Evolutionary conservation across 1,140 invertebrate genomes (phyloP).

Genomic region (Drosophila ogumai): DNA sequence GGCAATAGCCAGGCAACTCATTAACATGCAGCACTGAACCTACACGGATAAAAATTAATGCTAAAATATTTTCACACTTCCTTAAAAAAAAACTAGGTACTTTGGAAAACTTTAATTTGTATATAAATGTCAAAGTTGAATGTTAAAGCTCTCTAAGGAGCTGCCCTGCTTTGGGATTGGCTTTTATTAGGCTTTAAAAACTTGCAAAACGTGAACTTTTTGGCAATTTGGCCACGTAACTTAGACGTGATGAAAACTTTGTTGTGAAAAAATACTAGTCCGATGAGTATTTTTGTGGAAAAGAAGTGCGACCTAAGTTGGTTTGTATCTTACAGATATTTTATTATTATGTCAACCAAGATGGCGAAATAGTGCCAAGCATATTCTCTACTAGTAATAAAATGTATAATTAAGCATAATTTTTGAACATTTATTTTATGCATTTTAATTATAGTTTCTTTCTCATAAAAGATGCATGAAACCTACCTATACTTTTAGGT

Average conservation of each 20-base stretch:
- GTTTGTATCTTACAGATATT: neutral
- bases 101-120: constrained; percentile 1
- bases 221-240: constrained; percentile 16
- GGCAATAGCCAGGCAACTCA: constrained; percentile 72
- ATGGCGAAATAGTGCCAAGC: neutral
- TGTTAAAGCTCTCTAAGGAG: neutral
- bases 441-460: too few species aligned
- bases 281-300: neutral
- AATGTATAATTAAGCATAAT: too few species aligned
- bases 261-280: constrained; percentile 11
- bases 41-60: neutral
- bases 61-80: neutral
- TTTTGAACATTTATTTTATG: neutral
- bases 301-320: neutral
- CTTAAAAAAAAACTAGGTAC: neutral
- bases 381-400: neutral
- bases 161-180: neutral
- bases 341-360: neutral
- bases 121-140: constrained; percentile 12
- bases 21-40: constrained; percentile 62
- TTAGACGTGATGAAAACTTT: constrained; percentile 15
- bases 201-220: constrained; percentile 6
- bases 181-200: constrained; percentile 18
- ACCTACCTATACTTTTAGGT: too few species aligned
- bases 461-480: too few species aligned